A percentile compares a stretch with the other conserved stretches of the same genome.
Conservation (phyloP, 2,888 invertebrate species). For the Pycnomerus fuliginosus region DNA sequence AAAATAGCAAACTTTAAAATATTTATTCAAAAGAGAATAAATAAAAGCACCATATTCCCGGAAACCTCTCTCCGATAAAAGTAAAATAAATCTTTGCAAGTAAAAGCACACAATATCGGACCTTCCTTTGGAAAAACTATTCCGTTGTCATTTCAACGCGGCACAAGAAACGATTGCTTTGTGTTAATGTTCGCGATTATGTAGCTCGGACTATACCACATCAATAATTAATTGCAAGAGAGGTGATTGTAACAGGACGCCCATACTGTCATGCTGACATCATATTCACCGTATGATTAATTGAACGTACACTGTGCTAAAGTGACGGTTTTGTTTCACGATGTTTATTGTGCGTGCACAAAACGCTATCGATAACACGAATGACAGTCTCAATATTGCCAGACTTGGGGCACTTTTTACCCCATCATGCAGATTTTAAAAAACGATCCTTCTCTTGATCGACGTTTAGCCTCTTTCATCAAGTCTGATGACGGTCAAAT, state of each 20-base stretch:
- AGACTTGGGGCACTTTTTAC: background rate
- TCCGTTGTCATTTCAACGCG: too few species aligned
- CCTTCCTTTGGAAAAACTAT: too few species aligned
- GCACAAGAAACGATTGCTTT: too few species aligned
- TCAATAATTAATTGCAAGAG: slow-evolving; percentile 45
- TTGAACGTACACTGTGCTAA: slow-evolving; percentile 36
- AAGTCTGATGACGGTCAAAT: too few species aligned
- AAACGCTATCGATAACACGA: slow-evolving; percentile 18
- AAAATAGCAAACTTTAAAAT: slow-evolving; percentile 10
- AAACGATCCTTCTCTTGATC: too few species aligned
- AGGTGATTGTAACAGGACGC: slow-evolving; percentile 38
- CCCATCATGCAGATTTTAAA: too few species aligned
- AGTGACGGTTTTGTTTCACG: slow-evolving; percentile 32
- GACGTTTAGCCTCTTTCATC: too few species aligned
- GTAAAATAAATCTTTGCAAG: slow-evolving; percentile 8
- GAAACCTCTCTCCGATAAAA: slow-evolving; percentile 4
- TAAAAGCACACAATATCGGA: too few species aligned
- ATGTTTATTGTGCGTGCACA: slow-evolving; percentile 23
- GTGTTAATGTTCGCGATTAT: slow-evolving; percentile 24
- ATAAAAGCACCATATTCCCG: slow-evolving; percentile 8
- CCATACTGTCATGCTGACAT: slow-evolving; percentile 37
- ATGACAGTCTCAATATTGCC: slow-evolving; percentile 7
- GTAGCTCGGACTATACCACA: slow-evolving; percentile 20
- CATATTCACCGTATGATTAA: slow-evolving; percentile 40
- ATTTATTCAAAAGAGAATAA: slow-evolving; percentile 10